Conservation (phyloP, 2,113 vertebrate genomes). For the Mastomys coucha region DNA sequence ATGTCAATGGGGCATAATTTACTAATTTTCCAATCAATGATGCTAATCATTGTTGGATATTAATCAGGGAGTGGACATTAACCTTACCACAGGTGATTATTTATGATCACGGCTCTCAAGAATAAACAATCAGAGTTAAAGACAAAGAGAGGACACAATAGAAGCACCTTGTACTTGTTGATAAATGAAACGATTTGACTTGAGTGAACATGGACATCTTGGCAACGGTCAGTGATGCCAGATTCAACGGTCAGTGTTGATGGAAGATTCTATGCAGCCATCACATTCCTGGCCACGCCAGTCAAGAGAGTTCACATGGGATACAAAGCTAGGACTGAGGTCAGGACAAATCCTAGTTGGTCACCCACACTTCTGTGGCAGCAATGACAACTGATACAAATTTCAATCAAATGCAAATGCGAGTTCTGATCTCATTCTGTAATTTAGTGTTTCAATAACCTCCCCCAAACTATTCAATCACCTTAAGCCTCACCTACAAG, state of each 20-base stretch:
- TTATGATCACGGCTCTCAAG: background rate
- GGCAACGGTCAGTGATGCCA: background rate
- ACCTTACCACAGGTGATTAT: background rate
- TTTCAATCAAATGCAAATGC: background rate
- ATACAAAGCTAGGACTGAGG: background rate
- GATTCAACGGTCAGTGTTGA: too few relatives aligned
- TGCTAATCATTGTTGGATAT: constrained; percentile 64
- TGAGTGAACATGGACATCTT: background rate
- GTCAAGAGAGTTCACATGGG: background rate
- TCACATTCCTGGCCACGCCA: background rate
- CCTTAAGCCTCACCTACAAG: background rate
- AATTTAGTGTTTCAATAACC: background rate
- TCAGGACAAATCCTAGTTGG: background rate
- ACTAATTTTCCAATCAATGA: constrained; percentile 78
- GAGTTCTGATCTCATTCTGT: background rate
- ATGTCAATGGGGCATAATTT: constrained; percentile 71
- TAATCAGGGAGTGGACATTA: constrained; percentile 26
- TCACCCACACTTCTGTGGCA: background rate
- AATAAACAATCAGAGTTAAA: background rate
- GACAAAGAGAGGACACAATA: background rate
- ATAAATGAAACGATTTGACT: background rate
- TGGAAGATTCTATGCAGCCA: background rate
- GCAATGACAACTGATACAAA: background rate
- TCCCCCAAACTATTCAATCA: background rate
- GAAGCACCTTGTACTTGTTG: background rate